Evolutionary conservation across 2,797 vertebrate species (phyloP).

Genomic region (Linurgus olivaceus): DNA sequence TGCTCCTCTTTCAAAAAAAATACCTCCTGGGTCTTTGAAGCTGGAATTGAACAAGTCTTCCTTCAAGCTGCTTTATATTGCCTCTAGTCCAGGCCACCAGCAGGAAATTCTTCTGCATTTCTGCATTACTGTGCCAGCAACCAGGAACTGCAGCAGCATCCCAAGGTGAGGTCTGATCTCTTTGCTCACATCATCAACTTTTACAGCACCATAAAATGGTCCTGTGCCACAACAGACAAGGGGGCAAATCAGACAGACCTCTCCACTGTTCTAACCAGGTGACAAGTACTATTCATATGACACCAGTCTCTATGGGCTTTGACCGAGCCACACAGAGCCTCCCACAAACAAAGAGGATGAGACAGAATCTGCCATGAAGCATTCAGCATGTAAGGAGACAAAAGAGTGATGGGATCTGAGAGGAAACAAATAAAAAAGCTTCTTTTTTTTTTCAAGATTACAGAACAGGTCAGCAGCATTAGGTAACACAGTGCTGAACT

Average conservation of each 20-base stretch:
- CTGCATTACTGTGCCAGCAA: background rate
- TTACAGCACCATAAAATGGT: background rate
- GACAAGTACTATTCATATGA: background rate
- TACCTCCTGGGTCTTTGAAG: background rate
- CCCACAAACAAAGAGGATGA: background rate
- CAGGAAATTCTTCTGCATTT: background rate
- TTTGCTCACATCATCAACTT: background rate
- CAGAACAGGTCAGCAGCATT: conserved; percentile 3
- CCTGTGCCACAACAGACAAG: background rate
- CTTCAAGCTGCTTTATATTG: background rate
- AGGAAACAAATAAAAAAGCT: background rate
- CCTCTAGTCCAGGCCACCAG: background rate
- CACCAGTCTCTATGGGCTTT: background rate
- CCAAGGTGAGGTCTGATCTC: background rate
- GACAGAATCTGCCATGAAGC: background rate
- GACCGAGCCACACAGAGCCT: background rate
- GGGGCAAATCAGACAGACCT: background rate
- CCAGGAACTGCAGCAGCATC: background rate
- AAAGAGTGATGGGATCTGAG: background rate
- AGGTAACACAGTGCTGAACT: background rate
- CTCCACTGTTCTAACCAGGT: background rate
- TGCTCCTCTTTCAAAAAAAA: background rate
- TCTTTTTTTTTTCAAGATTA: conserved; percentile 17
- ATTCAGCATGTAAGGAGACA: background rate
- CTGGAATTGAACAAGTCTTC: background rate